Evolutionary conservation across 2,797 vertebrate species (phyloP).

Genomic region (Typhlichthys subterraneus): DNA sequence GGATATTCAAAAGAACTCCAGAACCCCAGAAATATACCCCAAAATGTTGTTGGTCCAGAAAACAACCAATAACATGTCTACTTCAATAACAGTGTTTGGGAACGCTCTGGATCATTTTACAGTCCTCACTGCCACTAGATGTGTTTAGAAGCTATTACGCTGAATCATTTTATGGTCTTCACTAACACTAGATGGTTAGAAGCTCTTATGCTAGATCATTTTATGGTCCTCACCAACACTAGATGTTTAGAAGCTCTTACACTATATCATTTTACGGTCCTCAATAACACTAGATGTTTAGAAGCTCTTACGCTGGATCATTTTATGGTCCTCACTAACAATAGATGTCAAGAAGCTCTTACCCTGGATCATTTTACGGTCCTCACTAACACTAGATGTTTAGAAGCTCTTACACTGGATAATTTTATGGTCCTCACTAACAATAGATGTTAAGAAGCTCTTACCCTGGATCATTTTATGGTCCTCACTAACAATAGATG

Average conservation of each 20-base stretch:
- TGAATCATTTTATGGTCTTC: not conserved
- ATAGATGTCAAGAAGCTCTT: conserved; percentile 47
- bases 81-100: too few species aligned
- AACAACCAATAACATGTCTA: too few species aligned
- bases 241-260: conserved; percentile 70
- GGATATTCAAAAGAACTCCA: too few species aligned
- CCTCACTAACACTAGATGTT: conserved; percentile 14
- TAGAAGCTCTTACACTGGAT: conserved; percentile 83
- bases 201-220: conserved; percentile 88
- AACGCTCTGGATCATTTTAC: conserved; percentile 87
- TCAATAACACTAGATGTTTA: not conserved
- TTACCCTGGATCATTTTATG: conserved; percentile 92
- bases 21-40: too few species aligned
- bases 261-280: conserved; percentile 90
- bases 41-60: too few species aligned
- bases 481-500: conserved; percentile 77
- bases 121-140: conserved; percentile 81
- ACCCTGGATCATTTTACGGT: conserved; percentile 94
- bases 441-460: conserved; percentile 30
- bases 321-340: conserved; percentile 77
- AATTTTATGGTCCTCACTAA: conserved; percentile 89
- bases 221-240: conserved; percentile 72
- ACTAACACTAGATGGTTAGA: too few species aligned
- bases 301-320: conserved; percentile 86
- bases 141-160: too few species aligned